Evolutionary conservation across 1,140 invertebrate species (phyloP).

Genomic region (Pantala flavescens): DNA sequence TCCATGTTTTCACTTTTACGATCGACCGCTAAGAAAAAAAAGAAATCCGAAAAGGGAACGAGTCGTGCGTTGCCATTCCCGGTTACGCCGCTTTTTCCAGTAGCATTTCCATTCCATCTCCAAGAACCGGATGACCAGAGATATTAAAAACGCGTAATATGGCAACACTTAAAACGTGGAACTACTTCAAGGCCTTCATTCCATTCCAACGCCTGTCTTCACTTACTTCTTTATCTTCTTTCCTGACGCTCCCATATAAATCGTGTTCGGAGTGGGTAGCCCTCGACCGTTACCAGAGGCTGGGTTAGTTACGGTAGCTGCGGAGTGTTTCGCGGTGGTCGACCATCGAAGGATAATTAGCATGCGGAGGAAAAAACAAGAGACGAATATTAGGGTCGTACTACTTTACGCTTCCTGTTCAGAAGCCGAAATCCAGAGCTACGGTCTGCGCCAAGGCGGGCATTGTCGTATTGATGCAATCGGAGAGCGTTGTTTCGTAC

Average conservation of each 20-base stretch:
- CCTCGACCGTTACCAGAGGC: no score
- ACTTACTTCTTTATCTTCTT: not conserved
- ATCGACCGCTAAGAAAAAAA: not conserved
- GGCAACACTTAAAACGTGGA: not conserved
- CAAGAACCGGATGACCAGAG: not conserved
- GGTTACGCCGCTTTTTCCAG: not conserved
- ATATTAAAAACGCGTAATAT: not conserved
- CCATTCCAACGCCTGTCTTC: not conserved
- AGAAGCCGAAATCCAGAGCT: no score
- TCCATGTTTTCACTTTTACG: not conserved
- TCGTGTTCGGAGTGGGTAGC: not conserved
- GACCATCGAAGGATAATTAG: not conserved
- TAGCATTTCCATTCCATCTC: not conserved
- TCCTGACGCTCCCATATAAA: no score
- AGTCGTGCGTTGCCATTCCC: not conserved
- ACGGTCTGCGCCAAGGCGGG: no score
- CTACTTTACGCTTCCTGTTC: no score
- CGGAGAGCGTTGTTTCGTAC: no score
- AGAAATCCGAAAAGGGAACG: not conserved
- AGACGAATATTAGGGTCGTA: not conserved
- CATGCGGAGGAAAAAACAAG: not conserved
- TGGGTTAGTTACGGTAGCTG: not conserved
- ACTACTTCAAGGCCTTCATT: not conserved
- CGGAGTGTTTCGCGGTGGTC: not conserved
- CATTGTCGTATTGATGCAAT: no score